Evolutionary conservation across 2,113 vertebrate species (phyloP).

Genomic region (Pseudorhombus dupliciocellatus): DNA sequence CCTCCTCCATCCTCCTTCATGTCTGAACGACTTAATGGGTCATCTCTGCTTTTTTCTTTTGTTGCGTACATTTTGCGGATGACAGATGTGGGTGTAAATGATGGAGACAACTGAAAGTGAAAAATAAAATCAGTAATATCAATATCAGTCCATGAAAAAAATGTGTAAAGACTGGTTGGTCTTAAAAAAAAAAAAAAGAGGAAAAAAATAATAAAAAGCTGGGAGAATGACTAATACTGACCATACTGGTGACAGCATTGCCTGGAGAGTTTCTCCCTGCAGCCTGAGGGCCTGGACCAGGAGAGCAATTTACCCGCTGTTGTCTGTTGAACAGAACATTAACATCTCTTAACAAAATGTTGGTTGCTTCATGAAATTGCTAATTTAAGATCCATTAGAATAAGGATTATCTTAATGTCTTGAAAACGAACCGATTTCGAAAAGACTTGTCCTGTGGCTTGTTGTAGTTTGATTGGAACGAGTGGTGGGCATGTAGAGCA

Average conservation of each 20-base stretch:
- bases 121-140: background rate
- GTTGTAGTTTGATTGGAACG: constrained; percentile 88
- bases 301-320: constrained; percentile 87
- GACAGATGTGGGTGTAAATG: constrained; percentile 98
- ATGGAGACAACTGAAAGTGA: constrained; percentile 89
- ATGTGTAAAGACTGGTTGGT: background rate
- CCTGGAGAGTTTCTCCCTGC: constrained; percentile 88
- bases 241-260: constrained; percentile 93
- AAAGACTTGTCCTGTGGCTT: constrained; percentile 90
- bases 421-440: constrained; percentile 84
- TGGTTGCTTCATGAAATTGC: too few relatives aligned
- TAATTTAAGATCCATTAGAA: too few relatives aligned
- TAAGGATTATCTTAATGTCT: too few relatives aligned
- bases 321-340: constrained; percentile 76
- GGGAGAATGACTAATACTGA: constrained; percentile 66
- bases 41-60: constrained; percentile 95
- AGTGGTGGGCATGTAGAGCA: constrained; percentile 84
- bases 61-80: constrained; percentile 99
- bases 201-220: too few relatives aligned
- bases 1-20: constrained; percentile 83
- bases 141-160: background rate
- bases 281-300: constrained; percentile 85
- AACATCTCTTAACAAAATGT: background rate
- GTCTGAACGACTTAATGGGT: constrained; percentile 81
- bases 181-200: background rate